Conservation (phyloP, 1,140 invertebrate genomes). For the Macrocentrus cingulum region DNA sequence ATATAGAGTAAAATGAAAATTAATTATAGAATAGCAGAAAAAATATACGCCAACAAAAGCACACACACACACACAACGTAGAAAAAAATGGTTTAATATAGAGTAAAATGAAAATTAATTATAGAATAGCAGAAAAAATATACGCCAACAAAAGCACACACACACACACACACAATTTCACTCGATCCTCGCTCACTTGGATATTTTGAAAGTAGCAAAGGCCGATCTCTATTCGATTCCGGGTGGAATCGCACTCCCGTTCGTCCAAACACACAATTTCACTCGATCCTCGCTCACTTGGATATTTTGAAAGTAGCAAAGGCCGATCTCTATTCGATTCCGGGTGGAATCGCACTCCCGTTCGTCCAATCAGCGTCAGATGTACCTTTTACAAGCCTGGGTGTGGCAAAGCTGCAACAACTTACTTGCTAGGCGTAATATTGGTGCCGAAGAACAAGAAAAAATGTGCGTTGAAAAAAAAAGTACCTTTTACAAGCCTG, state of each 20-base stretch:
- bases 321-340: conserved; percentile 30
- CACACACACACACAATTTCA: too few relatives aligned
- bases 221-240: conserved; percentile 5
- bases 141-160: too few relatives aligned
- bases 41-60: too few relatives aligned
- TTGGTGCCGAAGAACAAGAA: conserved; percentile 23
- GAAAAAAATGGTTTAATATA: too few relatives aligned
- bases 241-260: conserved; percentile 23
- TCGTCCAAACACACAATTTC: conserved; percentile 15
- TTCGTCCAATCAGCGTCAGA: conserved; percentile 31
- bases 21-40: neutral
- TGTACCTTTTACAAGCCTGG: conserved; percentile 35
- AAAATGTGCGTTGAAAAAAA: conserved; percentile 25
- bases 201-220: neutral
- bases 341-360: conserved; percentile 26
- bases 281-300: conserved; percentile 34
- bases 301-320: conserved; percentile 34
- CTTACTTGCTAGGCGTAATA: conserved; percentile 29
- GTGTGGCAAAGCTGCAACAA: conserved; percentile 37
- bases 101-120: neutral
- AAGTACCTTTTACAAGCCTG: conserved; percentile 34
- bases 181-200: neutral
- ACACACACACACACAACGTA: too few relatives aligned
- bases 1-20: neutral
- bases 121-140: neutral